Evolutionary conservation across 2,797 vertebrate genomes (phyloP).

Genomic region (Urocyon cinereoargenteus): DNA sequence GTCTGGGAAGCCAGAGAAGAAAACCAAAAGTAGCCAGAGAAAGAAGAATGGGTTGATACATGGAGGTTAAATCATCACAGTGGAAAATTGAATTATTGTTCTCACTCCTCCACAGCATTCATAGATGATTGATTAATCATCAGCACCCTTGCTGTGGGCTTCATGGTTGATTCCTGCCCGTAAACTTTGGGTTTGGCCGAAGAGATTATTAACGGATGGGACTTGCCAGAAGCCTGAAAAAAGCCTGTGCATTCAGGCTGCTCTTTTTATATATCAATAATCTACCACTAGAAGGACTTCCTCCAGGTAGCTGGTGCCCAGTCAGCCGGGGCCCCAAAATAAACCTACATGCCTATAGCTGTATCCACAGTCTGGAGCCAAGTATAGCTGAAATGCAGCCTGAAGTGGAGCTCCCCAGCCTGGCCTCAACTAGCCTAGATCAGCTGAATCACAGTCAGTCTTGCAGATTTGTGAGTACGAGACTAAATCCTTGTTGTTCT

Average conservation of each 20-base stretch:
- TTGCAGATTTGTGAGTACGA: neutral
- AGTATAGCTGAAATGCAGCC: neutral
- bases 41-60: neutral
- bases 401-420: neutral
- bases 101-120: neutral
- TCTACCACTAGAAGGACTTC: neutral
- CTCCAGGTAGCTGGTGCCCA: neutral
- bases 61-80: neutral
- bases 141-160: neutral
- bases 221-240: neutral
- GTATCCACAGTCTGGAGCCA: neutral
- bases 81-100: neutral
- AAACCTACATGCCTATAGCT: neutral
- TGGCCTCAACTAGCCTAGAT: neutral
- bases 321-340: neutral
- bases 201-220: neutral
- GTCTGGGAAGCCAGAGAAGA: neutral
- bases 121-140: neutral
- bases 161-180: neutral
- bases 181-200: conserved; percentile 23
- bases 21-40: neutral
- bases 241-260: neutral
- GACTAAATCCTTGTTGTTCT: conserved; percentile 11
- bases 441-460: neutral
- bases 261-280: neutral